Percentiles rank a stretch among this genome's conserved stretches.
Evolutionary conservation across 1,140 invertebrate species (phyloP).

Genomic region (Spodoptera litura): DNA sequence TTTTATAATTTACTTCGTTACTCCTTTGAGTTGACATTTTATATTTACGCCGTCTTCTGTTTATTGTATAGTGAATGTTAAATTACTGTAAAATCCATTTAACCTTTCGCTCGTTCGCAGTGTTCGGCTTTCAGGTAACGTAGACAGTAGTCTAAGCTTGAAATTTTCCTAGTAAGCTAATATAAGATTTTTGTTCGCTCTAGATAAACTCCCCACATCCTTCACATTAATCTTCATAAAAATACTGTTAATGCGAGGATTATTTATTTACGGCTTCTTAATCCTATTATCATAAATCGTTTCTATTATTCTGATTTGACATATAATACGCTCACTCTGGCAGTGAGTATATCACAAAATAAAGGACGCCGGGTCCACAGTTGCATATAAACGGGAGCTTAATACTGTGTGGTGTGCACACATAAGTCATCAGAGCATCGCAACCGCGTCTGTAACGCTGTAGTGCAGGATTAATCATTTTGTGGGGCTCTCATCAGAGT

Average conservation of each 20-base stretch:
- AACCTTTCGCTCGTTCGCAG: slow-evolving; percentile 24
- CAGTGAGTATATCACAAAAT: slow-evolving; percentile 28
- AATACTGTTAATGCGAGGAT: slow-evolving; percentile 15
- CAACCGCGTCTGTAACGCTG: slow-evolving; percentile 36
- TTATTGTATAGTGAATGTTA: slow-evolving; percentile 44
- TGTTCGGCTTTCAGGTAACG: background rate
- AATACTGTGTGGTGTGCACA: slow-evolving; percentile 25
- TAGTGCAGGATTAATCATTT: slow-evolving; percentile 38
- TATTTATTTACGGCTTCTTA: slow-evolving; percentile 22
- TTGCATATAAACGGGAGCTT: slow-evolving; percentile 29
- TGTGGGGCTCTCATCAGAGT: slow-evolving; percentile 39
- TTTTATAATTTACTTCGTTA: slow-evolving; percentile 49
- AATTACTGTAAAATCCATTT: slow-evolving; percentile 41
- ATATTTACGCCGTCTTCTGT: slow-evolving; percentile 42
- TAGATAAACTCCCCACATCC: background rate
- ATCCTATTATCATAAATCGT: slow-evolving; percentile 22
- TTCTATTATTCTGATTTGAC: slow-evolving; percentile 11
- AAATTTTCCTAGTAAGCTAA: background rate
- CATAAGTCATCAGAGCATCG: slow-evolving; percentile 34
- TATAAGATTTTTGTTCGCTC: background rate
- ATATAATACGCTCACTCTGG: slow-evolving; percentile 25
- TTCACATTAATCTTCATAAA: slow-evolving; percentile 24
- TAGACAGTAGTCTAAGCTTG: background rate
- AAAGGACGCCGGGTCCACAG: slow-evolving; percentile 19
- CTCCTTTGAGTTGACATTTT: slow-evolving; percentile 41